Percentiles rank a stretch among this genome's conserved stretches.
These are phyloP conservation scores for Crematogaster levior DNA, from an alignment of 2,888 invertebrate species.

Conservation along the genomic window DNA sequence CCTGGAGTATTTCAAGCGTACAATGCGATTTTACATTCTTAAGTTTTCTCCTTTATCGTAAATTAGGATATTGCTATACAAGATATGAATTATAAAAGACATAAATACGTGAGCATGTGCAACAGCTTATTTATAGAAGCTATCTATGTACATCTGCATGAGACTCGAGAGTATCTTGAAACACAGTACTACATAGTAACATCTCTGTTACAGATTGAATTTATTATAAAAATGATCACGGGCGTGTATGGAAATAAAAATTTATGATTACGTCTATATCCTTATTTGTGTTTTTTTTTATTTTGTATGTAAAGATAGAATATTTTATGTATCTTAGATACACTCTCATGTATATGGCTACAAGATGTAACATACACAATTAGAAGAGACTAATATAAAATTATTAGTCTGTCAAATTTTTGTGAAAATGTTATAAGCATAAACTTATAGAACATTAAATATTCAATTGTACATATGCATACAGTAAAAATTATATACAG, in stretches of 20 bases:
- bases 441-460: not conserved
- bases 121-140: conserved; percentile 44
- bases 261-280: conserved; percentile 37
- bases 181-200: conserved; percentile 24
- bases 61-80: conserved; percentile 33
- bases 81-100: conserved; percentile 35
- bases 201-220: conserved; percentile 47
- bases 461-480: conserved; percentile 28
- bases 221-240: conserved; percentile 46
- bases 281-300: conserved; percentile 14
- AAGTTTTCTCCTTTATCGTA: conserved; percentile 69
- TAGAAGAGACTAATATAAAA: not conserved
- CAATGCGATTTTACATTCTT: conserved; percentile 91
- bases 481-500: not conserved
- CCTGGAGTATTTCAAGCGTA: conserved; percentile 96
- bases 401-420: not conserved
- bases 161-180: conserved; percentile 27
- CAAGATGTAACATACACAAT: not conserved
- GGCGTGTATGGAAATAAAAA: conserved; percentile 46
- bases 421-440: not conserved
- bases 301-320: not conserved
- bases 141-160: conserved; percentile 41
- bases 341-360: not conserved
- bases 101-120: conserved; percentile 29
- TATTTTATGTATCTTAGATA: not conserved